Percentiles rank a stretch among this genome's conserved stretches.
Evolutionary conservation across 1,140 invertebrate genomes (phyloP).

Genomic region (Laupala kohalensis): DNA sequence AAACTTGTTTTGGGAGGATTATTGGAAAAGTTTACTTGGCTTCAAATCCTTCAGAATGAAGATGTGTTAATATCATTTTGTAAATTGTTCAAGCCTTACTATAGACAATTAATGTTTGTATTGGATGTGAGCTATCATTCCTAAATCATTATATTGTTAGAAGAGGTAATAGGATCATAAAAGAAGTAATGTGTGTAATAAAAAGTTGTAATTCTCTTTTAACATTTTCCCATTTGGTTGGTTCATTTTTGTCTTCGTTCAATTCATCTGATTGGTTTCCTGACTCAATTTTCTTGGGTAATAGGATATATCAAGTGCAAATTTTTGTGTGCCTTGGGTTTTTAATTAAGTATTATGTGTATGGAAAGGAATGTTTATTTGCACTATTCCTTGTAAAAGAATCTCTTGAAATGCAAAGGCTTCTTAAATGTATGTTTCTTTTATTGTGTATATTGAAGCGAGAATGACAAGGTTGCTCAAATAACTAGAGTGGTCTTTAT

Average conservation of each 20-base stretch:
- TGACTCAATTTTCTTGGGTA: background rate
- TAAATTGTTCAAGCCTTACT: too few relatives aligned
- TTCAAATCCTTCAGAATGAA: too few relatives aligned
- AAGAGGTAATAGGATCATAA: too few relatives aligned
- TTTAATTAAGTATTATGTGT: background rate
- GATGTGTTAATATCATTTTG: too few relatives aligned
- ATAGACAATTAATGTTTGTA: too few relatives aligned
- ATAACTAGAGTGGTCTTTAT: background rate
- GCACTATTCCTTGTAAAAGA: background rate
- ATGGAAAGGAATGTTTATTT: background rate
- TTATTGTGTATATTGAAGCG: background rate
- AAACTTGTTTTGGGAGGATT: too few relatives aligned
- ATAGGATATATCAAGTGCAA: background rate
- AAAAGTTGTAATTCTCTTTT: too few relatives aligned
- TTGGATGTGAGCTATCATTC: too few relatives aligned
- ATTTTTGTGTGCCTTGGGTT: background rate
- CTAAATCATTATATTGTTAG: too few relatives aligned
- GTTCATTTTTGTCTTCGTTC: background rate
- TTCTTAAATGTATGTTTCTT: background rate
- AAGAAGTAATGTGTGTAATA: too few relatives aligned
- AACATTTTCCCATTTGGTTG: too few relatives aligned
- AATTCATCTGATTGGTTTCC: background rate
- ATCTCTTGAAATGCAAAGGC: background rate
- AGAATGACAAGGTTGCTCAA: background rate
- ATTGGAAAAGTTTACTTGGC: too few relatives aligned